phyloP scores from a whole-genome alignment of 2,113 vertebrate genomes.

The Cranoglanis bouderius region DNA sequence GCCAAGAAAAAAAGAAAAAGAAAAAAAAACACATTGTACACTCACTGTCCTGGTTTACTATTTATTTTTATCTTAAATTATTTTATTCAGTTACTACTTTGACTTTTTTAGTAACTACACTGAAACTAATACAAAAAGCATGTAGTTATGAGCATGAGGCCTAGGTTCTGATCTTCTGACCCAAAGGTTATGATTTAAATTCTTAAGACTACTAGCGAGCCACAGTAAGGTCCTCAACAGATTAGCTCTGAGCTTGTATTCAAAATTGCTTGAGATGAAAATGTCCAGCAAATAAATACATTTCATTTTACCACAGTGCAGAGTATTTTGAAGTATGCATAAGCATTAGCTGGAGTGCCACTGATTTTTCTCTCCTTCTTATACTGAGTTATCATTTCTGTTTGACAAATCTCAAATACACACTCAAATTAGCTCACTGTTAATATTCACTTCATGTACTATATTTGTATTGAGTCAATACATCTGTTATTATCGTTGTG shows the following conservation, averaged over 20 bases:
- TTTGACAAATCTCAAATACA: neutral
- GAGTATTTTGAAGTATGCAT: neutral
- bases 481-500: neutral
- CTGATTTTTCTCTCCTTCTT: neutral
- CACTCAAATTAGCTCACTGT: neutral
- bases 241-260: neutral
- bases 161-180: neutral
- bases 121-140: neutral
- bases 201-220: neutral
- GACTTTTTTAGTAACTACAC: neutral
- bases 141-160: neutral
- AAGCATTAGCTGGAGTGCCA: neutral
- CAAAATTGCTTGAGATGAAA: neutral
- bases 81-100: neutral
- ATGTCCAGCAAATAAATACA: neutral
- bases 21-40: neutral
- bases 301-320: neutral
- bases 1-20: neutral
- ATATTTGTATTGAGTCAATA: neutral
- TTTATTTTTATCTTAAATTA: neutral
- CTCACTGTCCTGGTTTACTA: neutral
- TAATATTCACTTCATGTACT: neutral
- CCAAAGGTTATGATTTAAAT: neutral
- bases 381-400: neutral
- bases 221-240: neutral